A percentile compares a stretch with the other conserved stretches of the same genome.
Evolutionary conservation across 64 coral and sea anemone species (phyloP).

Genomic region (Stylophora pistillata): DNA sequence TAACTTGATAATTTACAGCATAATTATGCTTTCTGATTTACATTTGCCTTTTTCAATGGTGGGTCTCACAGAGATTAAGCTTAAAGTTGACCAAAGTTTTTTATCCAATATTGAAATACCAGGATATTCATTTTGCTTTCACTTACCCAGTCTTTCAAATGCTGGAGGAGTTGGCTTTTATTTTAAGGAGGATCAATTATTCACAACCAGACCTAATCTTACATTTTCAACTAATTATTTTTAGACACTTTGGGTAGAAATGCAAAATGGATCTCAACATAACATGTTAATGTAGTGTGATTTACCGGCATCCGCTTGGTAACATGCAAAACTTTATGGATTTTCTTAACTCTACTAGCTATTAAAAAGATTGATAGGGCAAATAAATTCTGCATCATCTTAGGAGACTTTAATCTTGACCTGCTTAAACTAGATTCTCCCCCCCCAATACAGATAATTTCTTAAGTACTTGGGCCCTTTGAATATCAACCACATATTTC

Average conservation of each 20-base stretch:
- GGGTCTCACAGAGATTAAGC: too few relatives aligned
- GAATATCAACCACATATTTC: constrained; percentile 21
- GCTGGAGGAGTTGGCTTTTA: not conserved
- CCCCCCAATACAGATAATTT: not conserved
- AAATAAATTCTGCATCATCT: constrained; percentile 4
- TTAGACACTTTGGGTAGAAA: not conserved
- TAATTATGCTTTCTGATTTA: too few relatives aligned
- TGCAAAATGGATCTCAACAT: constrained; percentile 14
- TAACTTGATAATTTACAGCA: too few relatives aligned
- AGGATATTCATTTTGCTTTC: too few relatives aligned
- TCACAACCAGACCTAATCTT: not conserved
- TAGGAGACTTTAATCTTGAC: constrained; percentile 23
- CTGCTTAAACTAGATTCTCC: constrained; percentile 11
- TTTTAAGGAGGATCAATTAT: not conserved
- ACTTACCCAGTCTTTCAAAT: too few relatives aligned
- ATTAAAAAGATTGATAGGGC: not conserved
- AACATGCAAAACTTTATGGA: too few relatives aligned
- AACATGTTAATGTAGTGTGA: too few relatives aligned
- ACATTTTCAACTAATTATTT: not conserved
- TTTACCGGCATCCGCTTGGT: too few relatives aligned
- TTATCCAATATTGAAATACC: too few relatives aligned
- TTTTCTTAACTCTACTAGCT: too few relatives aligned
- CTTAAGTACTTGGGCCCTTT: constrained; percentile 7
- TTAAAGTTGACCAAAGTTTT: too few relatives aligned
- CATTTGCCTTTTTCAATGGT: too few relatives aligned